Evolutionary conservation across 2,888 invertebrate genomes (phyloP).

Genomic region (Tipula unca): DNA sequence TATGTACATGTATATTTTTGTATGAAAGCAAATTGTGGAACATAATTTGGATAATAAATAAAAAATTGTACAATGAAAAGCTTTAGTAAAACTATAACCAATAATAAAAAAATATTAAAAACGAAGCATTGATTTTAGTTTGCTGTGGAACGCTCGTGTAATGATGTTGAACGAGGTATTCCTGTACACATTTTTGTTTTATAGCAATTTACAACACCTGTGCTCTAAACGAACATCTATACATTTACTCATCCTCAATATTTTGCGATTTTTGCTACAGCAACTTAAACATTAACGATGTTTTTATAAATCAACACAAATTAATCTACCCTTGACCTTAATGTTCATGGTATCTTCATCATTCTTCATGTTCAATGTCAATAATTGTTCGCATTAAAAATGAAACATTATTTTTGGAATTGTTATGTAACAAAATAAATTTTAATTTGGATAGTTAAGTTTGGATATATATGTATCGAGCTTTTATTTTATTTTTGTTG

Average conservation of each 20-base stretch:
- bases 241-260: neutral
- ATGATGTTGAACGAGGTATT: too few species aligned
- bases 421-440: neutral
- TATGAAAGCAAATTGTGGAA: too few species aligned
- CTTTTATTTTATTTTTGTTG: neutral
- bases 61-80: too few species aligned
- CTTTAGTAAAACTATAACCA: too few species aligned
- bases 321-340: neutral
- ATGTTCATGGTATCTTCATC: neutral
- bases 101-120: too few species aligned
- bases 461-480: neutral
- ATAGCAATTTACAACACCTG: neutral
- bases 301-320: neutral
- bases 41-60: too few species aligned
- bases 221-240: neutral
- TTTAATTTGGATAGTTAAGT: neutral
- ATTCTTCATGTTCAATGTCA: neutral
- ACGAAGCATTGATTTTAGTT: too few species aligned
- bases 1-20: too few species aligned
- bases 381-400: neutral
- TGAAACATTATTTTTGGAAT: neutral
- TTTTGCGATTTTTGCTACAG: neutral
- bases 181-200: neutral
- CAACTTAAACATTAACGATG: neutral
- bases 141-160: too few species aligned